These are phyloP conservation scores for Channallabes apus DNA, from an alignment of 2,797 vertebrate genomes.

Conservation along the genomic window DNA sequence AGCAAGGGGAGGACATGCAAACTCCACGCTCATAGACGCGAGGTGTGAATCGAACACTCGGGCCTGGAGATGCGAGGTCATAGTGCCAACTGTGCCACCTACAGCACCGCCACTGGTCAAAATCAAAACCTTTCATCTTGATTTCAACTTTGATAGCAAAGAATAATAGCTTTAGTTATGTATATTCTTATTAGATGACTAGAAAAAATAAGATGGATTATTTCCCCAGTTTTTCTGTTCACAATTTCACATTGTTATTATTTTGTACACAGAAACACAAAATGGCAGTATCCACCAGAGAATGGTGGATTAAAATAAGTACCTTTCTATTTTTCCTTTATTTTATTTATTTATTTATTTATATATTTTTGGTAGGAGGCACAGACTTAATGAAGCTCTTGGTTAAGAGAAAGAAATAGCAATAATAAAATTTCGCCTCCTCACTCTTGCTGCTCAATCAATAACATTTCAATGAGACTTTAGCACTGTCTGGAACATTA, in stretches of 20 bases:
- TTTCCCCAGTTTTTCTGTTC: not conserved
- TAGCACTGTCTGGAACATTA: constrained; percentile 45
- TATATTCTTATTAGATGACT: too few relatives aligned
- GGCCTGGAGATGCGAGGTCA: too few relatives aligned
- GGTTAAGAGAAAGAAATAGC: constrained; percentile 35
- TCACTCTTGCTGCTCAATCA: constrained; percentile 43
- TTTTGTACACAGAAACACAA: not conserved
- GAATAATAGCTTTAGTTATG: too few relatives aligned
- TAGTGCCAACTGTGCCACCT: too few relatives aligned
- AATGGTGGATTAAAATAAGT: not conserved
- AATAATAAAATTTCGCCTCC: constrained; percentile 44
- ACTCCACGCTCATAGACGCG: too few relatives aligned
- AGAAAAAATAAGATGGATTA: not conserved
- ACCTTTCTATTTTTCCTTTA: not conserved
- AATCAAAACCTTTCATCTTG: too few relatives aligned
- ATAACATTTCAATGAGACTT: constrained; percentile 37
- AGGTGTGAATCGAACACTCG: too few relatives aligned
- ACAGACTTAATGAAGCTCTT: constrained; percentile 18
- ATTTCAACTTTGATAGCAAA: too few relatives aligned
- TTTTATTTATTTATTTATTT: not conserved
- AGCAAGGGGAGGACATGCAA: too few relatives aligned
- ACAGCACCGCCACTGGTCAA: too few relatives aligned
- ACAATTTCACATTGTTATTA: not conserved
- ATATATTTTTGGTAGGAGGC: not conserved
- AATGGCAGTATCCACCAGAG: not conserved